Percentiles rank a stretch among this genome's conserved stretches.
phyloP scores from a whole-genome alignment of 2,888 invertebrate species.

The Frankliniella intonsa region DNA sequence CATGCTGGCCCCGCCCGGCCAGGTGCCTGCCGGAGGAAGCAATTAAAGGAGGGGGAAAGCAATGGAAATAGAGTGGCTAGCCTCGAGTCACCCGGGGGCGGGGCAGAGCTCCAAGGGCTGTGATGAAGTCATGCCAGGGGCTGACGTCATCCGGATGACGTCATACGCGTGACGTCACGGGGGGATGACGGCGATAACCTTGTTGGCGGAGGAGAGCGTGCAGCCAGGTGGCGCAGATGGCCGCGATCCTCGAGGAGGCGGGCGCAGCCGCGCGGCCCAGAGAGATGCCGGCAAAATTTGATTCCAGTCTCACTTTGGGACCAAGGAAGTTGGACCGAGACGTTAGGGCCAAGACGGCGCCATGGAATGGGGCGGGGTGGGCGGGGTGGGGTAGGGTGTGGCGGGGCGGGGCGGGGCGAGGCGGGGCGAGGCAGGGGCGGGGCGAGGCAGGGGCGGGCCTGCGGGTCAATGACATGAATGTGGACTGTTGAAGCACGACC shows the following conservation, averaged over 20 bases:
- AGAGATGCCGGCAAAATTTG: neutral
- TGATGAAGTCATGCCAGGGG: too few relatives aligned
- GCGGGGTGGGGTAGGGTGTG: neutral
- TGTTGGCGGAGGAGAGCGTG: neutral
- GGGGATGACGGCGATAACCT: neutral
- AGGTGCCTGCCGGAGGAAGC: too few relatives aligned
- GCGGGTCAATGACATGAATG: constrained; percentile 13
- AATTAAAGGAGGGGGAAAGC: too few relatives aligned
- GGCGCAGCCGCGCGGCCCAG: neutral
- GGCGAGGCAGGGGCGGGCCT: neutral
- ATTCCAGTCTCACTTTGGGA: neutral
- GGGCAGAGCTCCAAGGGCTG: too few relatives aligned
- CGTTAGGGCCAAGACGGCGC: neutral
- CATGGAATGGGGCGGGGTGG: neutral
- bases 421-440: neutral
- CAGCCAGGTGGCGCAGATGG: neutral
- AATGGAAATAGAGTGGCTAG: too few relatives aligned
- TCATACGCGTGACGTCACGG: neutral
- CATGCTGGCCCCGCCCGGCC: too few relatives aligned
- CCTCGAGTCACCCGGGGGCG: too few relatives aligned
- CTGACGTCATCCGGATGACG: too few relatives aligned
- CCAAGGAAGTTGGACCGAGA: neutral
- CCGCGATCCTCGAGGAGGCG: neutral
- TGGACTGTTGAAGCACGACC: neutral
- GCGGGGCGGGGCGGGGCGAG: neutral